Percentiles rank a stretch among this genome's conserved stretches.
Conservation (phyloP, 2,888 invertebrate genomes). For the Carterocephalus palaemon region DNA sequence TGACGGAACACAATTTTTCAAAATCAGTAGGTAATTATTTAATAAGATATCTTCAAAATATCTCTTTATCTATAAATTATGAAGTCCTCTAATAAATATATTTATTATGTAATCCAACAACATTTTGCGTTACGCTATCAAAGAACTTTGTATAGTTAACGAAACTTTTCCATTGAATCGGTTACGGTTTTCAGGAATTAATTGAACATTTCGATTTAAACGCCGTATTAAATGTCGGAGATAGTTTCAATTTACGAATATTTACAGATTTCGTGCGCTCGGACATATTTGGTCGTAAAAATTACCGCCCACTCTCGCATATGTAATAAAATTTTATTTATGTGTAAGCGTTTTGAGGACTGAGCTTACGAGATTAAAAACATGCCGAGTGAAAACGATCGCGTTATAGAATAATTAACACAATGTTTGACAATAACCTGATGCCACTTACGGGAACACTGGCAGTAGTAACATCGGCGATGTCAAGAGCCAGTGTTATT, state of each 20-base stretch:
- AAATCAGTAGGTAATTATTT: too few species aligned
- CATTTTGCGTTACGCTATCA: slow-evolving; percentile 3
- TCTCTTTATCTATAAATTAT: too few species aligned
- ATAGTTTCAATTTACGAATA: slow-evolving; percentile 2
- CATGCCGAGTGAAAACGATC: too few species aligned
- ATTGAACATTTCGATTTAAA: slow-evolving; percentile 3
- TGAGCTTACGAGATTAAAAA: too few species aligned
- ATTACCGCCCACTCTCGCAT: background rate
- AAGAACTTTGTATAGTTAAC: slow-evolving; percentile 5
- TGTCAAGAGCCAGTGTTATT: slow-evolving; percentile 22
- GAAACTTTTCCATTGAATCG: slow-evolving; percentile 5
- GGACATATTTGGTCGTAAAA: slow-evolving; percentile 4
- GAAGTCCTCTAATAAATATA: too few species aligned
- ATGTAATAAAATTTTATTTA: background rate
- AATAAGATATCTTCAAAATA: too few species aligned
- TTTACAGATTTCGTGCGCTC: slow-evolving; percentile 1
- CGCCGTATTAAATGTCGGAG: slow-evolving; percentile 9
- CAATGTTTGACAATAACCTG: background rate
- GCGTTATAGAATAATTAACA: too few species aligned
- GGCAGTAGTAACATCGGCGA: slow-evolving; percentile 3
- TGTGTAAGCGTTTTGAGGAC: too few species aligned
- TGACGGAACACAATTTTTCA: too few species aligned
- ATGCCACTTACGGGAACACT: slow-evolving; percentile 5
- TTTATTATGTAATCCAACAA: too few species aligned
- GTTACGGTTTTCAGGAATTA: slow-evolving; percentile 8